Evolutionary conservation across 2,113 vertebrate genomes (phyloP).

Genomic region (Coptodon bakossiorum): DNA sequence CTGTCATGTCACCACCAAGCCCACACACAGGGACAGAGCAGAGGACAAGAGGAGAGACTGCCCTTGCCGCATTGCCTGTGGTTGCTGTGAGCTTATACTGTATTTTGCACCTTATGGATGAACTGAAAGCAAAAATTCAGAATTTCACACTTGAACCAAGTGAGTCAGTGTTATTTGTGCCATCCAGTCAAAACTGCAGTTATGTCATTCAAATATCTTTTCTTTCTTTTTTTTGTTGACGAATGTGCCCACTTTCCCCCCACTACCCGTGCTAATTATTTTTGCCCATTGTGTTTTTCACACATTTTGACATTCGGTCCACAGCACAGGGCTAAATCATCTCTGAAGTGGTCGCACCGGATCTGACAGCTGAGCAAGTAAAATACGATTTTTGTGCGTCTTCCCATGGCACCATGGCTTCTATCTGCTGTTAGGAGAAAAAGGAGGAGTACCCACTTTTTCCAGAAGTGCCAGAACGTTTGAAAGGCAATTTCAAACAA

Average conservation of each 20-base stretch:
- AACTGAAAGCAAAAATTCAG: neutral
- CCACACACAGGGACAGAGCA: neutral
- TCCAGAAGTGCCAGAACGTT: conserved; percentile 41
- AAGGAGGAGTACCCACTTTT: conserved; percentile 30
- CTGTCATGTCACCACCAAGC: conserved; percentile 33
- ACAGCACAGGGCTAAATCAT: neutral
- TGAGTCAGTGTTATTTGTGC: neutral
- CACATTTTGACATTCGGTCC: neutral
- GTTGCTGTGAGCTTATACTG: neutral
- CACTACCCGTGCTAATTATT: neutral
- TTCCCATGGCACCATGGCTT: conserved; percentile 25
- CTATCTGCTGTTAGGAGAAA: conserved; percentile 3
- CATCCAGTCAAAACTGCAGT: neutral
- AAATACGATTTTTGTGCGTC: conserved; percentile 20
- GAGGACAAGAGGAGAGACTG: neutral
- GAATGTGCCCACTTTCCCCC: neutral
- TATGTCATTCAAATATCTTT: neutral
- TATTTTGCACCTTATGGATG: neutral
- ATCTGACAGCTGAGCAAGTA: conserved; percentile 8
- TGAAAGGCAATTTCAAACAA: conserved; percentile 64
- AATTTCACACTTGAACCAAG: neutral
- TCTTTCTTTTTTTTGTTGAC: neutral
- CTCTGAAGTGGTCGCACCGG: neutral
- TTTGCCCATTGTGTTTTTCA: neutral
- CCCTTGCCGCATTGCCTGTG: neutral